Evolutionary conservation across 2,888 invertebrate genomes (phyloP), one percentile per base, ranked within the genome.

Genomic region (Kuschelorhynchus macadamiae): DNA sequence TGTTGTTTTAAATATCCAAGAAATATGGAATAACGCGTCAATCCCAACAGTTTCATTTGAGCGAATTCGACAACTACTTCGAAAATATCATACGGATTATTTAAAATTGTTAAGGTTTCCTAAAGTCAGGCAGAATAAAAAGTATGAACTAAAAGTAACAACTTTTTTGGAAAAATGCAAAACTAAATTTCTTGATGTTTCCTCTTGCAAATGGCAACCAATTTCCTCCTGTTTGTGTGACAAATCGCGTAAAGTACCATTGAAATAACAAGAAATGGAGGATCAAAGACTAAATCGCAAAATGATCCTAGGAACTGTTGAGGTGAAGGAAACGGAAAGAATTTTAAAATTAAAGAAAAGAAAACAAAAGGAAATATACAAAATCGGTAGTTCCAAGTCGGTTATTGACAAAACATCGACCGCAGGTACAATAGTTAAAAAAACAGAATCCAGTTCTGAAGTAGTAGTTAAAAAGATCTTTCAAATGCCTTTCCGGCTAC

Each of bases 11-110:
- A 36, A 36, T 7, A 36, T 36, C 3, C 36, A 36, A 11, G 36
- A 7, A 36, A 36, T 36, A 12, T 11, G 36, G 36, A 36, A 36
- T n/a, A 36, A 12, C n/a, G 11, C 36, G 11, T 36, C 11, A 36
- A 36, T 36, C 36, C 36, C 36, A 36, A 36, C 36, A n/a, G 3
- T 11, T 36, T 11, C 36, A 36, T 36, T 12, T 3, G 11, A 36
- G 7, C 25, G 25, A 25, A 25, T 25, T 7, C 4, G 25, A 7
- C 25, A 3, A 25, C 4, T 25, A 25, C 3, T 25, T 36, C 36
- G 36, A 36, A 36, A 36, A 36, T 36, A 36, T 36, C 36, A 36
- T 36, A 36, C 36, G 2, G 36, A 36, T 4, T 36, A 36, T 36
- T 11, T 36, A 36, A 4, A 36, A 7, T 11, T 36, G 12, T 36